Evolutionary conservation across 1,140 invertebrate genomes (phyloP).

Genomic region (Aphelinus atriplicis): DNA sequence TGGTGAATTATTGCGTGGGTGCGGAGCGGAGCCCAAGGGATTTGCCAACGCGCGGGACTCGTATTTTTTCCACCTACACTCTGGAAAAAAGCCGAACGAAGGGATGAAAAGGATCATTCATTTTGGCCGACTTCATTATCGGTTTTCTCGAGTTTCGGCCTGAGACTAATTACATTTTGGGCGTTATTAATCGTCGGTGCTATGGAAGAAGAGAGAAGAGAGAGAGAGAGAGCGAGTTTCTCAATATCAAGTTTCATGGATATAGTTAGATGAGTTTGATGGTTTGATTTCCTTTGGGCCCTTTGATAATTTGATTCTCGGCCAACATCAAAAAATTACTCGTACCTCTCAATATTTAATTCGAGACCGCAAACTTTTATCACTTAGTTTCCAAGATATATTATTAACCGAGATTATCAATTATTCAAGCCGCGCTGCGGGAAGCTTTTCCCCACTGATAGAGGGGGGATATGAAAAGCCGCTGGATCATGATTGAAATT

Average conservation of each 20-base stretch:
- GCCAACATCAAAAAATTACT: neutral
- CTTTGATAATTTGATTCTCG: neutral
- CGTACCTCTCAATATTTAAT: neutral
- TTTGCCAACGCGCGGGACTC: neutral
- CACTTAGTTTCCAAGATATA: too few species aligned
- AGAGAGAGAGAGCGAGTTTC: neutral
- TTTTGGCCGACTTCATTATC: slow-evolving; percentile 2
- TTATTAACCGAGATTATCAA: too few species aligned
- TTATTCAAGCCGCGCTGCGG: too few species aligned
- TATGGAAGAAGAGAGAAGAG: neutral
- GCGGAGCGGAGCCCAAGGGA: neutral
- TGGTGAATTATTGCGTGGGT: neutral
- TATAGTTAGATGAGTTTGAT: too few species aligned
- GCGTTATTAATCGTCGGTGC: neutral
- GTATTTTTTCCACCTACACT: too few species aligned
- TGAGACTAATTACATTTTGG: slow-evolving; percentile 1
- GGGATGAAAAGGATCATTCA: neutral
- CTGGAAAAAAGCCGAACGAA: too few species aligned
- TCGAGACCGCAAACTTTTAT: neutral
- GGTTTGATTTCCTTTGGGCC: too few species aligned
- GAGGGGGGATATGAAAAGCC: too few species aligned
- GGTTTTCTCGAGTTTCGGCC: slow-evolving; percentile 6
- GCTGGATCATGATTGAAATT: neutral
- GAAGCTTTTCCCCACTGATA: too few species aligned
- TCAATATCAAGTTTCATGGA: too few species aligned